These are phyloP conservation scores for Smittia aterrima DNA, from an alignment of 2,888 invertebrate species.

Conservation along the genomic window DNA sequence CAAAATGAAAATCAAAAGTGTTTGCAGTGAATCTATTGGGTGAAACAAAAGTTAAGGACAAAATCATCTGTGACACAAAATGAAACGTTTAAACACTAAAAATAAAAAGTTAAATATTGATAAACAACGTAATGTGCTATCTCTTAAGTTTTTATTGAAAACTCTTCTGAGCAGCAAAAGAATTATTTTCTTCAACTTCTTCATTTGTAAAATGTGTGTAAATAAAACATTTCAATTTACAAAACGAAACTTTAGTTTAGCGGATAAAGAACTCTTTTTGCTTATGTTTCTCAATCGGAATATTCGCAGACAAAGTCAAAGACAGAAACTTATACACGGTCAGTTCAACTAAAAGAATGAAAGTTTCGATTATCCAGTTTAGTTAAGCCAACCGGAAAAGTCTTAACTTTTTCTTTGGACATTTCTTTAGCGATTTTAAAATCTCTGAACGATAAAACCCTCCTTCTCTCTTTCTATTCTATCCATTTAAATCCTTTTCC, in stretches of 20 bases:
- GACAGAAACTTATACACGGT: too few species aligned
- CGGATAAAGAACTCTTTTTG: background rate
- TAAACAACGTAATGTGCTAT: background rate
- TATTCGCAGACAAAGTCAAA: too few species aligned
- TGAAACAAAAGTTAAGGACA: background rate
- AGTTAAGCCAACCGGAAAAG: too few species aligned
- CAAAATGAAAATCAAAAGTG: background rate
- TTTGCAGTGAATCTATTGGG: background rate
- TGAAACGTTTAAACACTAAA: conserved; percentile 5
- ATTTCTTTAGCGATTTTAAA: too few species aligned
- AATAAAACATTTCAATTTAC: background rate
- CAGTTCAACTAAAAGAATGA: too few species aligned
- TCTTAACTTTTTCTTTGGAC: too few species aligned
- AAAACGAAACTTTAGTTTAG: background rate
- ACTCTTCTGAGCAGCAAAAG: background rate
- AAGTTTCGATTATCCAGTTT: too few species aligned
- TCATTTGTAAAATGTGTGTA: background rate
- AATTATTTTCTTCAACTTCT: background rate
- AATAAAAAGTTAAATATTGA: background rate
- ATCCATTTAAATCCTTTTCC: background rate
- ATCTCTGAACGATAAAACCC: too few species aligned
- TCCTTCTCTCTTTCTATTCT: background rate
- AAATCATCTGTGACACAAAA: conserved; percentile 14
- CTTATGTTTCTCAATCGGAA: background rate
- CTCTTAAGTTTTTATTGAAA: background rate